Evolutionary conservation across 2,797 vertebrate species (phyloP).

Genomic region (Lepilemur septentrionalis): DNA sequence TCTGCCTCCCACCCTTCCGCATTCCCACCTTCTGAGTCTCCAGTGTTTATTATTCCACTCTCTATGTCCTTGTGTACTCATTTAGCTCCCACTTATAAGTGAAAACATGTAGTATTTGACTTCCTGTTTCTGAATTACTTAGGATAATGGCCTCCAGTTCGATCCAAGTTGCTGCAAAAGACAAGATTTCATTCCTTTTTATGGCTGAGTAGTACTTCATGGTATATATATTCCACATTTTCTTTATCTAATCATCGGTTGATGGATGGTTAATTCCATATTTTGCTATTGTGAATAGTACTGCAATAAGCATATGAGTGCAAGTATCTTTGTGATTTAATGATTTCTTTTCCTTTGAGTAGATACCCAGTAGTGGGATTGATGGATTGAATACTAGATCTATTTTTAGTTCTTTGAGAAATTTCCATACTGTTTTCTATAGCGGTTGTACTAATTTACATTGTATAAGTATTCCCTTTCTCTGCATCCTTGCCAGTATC

Average conservation of each 20-base stretch:
- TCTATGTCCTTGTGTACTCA: neutral
- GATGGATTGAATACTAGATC: neutral
- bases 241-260: neutral
- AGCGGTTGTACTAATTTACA: neutral
- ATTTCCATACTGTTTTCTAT: neutral
- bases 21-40: neutral
- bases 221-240: neutral
- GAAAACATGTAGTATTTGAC: neutral
- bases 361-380: neutral
- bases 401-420: neutral
- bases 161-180: neutral
- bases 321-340: neutral
- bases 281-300: neutral
- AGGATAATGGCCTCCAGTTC: neutral
- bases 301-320: neutral
- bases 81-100: neutral
- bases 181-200: neutral
- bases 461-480: neutral
- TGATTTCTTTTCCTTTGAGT: neutral
- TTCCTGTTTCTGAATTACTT: neutral
- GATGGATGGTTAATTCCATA: neutral
- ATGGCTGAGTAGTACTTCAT: neutral
- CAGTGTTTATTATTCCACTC: neutral
- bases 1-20: neutral
- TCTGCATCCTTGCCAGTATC: neutral